Evolutionary conservation across 23 tunicate genomes (phyloP), one percentile per base, ranked within the genome.

Genomic region (Trididemnum miniatum): DNA sequence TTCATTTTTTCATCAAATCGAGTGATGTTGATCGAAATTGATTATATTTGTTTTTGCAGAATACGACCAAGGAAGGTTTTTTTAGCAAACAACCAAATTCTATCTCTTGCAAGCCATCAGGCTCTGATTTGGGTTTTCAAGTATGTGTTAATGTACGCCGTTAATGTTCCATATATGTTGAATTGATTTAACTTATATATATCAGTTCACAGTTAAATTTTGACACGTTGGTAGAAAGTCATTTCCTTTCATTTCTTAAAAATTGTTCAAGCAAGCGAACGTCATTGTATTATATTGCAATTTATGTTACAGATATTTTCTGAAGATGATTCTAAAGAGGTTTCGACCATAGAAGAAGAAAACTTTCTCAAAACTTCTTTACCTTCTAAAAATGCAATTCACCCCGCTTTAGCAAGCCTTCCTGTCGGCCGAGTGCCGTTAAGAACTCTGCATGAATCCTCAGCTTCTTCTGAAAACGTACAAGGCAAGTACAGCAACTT

Each of bases 61-160:
- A 91, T 59, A 81, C 87, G 7, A 91, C 97, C 22, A 91, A 89
- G 0, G 90, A 91, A 65, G 97, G 97, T 0, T 91, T 91, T 66
- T 91, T 91, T 32, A 80, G 86, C 40, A 32, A 51, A 9, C 79
- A 73, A 37, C 1, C 59, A 5, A 73, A 15, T 73, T 9, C 25
- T 20, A n/a, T n/a, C n/a, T n/a, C n/a, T n/a, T n/a, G n/a, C n/a
- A n/a, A n/a, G n/a, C n/a, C n/a, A n/a, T n/a, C n/a, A n/a, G n/a
- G n/a, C n/a, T n/a, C n/a, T n/a, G n/a, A n/a, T n/a, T n/a, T n/a
- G n/a, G n/a, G n/a, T n/a, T n/a, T n/a, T n/a, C n/a, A n/a, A n/a
- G n/a, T n/a, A n/a, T n/a, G n/a, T n/a, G n/a, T n/a, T n/a, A n/a
- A n/a, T n/a, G n/a, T n/a, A n/a, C n/a, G n/a, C n/a, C n/a, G n/a